Evolutionary conservation across 2,113 vertebrate species (phyloP).

Genomic region (Heterotis niloticus): DNA sequence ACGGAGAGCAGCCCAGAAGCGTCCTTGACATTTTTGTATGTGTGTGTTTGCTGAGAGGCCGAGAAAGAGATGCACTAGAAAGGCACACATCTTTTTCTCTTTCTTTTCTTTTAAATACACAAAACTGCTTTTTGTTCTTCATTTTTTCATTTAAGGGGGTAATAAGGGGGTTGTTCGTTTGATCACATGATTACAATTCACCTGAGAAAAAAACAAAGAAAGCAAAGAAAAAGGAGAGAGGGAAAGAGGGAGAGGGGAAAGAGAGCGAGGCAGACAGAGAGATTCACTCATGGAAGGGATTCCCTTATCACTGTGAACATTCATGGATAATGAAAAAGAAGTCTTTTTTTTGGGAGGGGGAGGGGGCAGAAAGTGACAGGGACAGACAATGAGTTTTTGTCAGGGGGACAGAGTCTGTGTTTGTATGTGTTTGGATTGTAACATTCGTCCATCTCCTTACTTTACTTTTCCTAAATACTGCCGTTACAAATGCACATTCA

Average conservation of each 20-base stretch:
- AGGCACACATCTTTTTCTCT: constrained; percentile 48
- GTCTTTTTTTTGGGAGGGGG: constrained; percentile 63
- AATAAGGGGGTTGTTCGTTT: constrained; percentile 65
- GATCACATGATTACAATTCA: constrained; percentile 72
- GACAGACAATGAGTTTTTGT: constrained; percentile 65
- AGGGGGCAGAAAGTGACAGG: constrained; percentile 49
- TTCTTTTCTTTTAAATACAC: constrained; percentile 57
- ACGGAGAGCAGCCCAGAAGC: constrained; percentile 34
- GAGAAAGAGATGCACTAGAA: constrained; percentile 51
- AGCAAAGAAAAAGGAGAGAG: constrained; percentile 47
- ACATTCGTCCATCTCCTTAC: constrained; percentile 40
- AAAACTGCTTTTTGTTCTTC: constrained; percentile 68
- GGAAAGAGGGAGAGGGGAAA: constrained; percentile 42
- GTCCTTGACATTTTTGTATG: constrained; percentile 45
- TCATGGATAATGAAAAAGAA: constrained; percentile 70
- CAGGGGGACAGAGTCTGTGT: constrained; percentile 53
- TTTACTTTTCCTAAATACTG: constrained; percentile 36
- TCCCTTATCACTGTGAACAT: constrained; percentile 85
- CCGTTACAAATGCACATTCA: constrained; percentile 43
- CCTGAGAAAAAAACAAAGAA: constrained; percentile 71
- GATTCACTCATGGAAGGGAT: constrained; percentile 70
- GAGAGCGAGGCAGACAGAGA: constrained; percentile 60
- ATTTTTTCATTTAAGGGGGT: constrained; percentile 67
- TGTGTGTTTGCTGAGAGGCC: constrained; percentile 47
- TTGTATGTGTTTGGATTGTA: constrained; percentile 48